These are phyloP conservation scores for Hesperophylax magnus DNA, from an alignment of 1,140 invertebrate species.

Conservation along the genomic window DNA sequence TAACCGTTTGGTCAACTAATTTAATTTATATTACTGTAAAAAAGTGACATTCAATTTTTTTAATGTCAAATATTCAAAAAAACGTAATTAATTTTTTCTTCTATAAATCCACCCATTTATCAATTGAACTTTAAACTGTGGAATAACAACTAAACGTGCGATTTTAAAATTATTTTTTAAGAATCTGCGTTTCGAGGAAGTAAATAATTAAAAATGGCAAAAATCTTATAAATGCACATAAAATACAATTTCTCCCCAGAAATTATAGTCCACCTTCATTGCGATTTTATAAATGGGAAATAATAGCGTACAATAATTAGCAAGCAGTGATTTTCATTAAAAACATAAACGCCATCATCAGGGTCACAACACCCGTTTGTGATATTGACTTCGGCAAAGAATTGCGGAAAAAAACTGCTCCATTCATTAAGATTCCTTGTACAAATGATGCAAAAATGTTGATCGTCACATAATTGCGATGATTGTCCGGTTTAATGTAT, in stretches of 20 bases:
- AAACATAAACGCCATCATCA: background rate
- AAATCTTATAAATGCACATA: too few species aligned
- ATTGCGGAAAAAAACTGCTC: background rate
- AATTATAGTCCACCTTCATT: background rate
- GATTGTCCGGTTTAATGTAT: background rate
- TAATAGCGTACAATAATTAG: background rate
- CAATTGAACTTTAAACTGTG: too few species aligned
- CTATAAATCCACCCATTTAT: too few species aligned
- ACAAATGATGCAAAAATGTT: background rate
- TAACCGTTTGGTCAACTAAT: too few species aligned
- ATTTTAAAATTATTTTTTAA: too few species aligned
- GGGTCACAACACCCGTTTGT: background rate
- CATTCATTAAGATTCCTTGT: conserved; percentile 29
- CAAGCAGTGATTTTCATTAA: background rate
- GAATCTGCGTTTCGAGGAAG: too few species aligned
- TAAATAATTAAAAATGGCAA: too few species aligned
- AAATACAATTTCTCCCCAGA: background rate
- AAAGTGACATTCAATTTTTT: too few species aligned
- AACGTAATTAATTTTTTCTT: too few species aligned
- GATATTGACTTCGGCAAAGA: background rate
- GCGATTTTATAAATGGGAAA: background rate
- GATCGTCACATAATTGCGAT: conserved; percentile 11
- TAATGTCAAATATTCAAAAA: too few species aligned
- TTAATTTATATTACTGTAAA: too few species aligned
- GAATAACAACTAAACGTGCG: too few species aligned